Evolutionary conservation across 2,797 vertebrate genomes (phyloP).

Genomic region (Chelon labrosus): DNA sequence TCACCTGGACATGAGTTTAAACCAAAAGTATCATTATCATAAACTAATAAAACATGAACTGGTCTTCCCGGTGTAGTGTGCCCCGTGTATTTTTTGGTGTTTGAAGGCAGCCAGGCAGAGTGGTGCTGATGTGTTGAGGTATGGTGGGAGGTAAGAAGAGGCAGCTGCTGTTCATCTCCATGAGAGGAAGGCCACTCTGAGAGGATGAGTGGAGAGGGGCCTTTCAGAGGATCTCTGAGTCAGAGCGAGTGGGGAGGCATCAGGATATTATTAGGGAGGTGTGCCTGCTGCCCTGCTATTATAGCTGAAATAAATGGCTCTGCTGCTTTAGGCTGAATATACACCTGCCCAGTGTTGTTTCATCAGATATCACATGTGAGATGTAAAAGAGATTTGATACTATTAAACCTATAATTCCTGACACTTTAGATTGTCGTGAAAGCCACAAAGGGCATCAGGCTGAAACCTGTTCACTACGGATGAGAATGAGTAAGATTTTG

Average conservation of each 20-base stretch:
- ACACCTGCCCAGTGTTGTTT: constrained; percentile 43
- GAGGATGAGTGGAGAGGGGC: constrained; percentile 71
- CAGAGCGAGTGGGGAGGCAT: constrained; percentile 76
- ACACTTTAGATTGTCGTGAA: constrained; percentile 16
- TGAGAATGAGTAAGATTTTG: too few relatives aligned
- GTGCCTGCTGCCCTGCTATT: constrained; percentile 70
- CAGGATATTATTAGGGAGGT: constrained; percentile 80
- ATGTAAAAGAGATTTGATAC: constrained; percentile 12
- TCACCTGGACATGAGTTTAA: not conserved
- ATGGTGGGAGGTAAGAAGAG: constrained; percentile 73
- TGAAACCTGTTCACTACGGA: constrained; percentile 8
- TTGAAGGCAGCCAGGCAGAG: constrained; percentile 58
- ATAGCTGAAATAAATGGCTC: constrained; percentile 66
- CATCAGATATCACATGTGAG: constrained; percentile 26
- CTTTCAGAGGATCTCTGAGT: constrained; percentile 75
- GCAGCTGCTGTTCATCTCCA: constrained; percentile 73
- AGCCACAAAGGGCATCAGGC: constrained; percentile 7
- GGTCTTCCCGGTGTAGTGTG: constrained; percentile 54
- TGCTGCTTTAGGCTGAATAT: constrained; percentile 39
- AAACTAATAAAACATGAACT: constrained; percentile 10
- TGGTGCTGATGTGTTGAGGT: constrained; percentile 62
- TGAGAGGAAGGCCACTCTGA: constrained; percentile 67
- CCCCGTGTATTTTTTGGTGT: constrained; percentile 37
- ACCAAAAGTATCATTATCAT: too few relatives aligned
- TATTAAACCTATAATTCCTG: constrained; percentile 39